A percentile compares a stretch with the other conserved stretches of the same genome.
Evolutionary conservation across 1,140 invertebrate species (phyloP).

Genomic region (Pemphigus obesinymphae): DNA sequence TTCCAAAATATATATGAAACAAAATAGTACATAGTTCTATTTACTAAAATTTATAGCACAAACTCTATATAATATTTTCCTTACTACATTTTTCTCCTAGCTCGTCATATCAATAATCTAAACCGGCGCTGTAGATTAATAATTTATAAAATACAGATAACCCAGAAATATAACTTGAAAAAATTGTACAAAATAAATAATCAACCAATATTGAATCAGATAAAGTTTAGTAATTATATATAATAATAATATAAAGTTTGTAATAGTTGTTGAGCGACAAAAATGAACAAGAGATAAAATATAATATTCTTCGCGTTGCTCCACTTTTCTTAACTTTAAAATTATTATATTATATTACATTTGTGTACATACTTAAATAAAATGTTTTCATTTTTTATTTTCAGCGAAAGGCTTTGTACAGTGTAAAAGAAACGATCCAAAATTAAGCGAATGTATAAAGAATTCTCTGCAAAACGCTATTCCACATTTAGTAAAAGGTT

Average conservation of each 20-base stretch:
- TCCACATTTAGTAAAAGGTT: constrained; percentile 45
- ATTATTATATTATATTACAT: background rate
- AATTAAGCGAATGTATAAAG: constrained; percentile 45
- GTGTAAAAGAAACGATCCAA: constrained; percentile 45
- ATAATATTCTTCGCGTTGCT: background rate
- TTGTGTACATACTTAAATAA: background rate
- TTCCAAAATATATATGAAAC: too few species aligned
- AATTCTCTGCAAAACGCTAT: constrained; percentile 40
- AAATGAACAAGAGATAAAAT: background rate
- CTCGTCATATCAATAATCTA: too few species aligned
- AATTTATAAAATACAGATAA: too few species aligned
- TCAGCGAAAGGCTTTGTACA: constrained; percentile 45
- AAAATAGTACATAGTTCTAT: too few species aligned
- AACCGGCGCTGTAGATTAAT: too few species aligned
- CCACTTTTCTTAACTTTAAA: background rate
- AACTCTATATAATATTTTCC: too few species aligned
- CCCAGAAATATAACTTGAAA: too few species aligned
- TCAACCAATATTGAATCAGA: background rate
- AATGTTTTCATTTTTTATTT: constrained; percentile 46
- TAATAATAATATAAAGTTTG: background rate
- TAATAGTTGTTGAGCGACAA: background rate
- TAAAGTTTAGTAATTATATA: background rate
- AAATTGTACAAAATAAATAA: too few species aligned
- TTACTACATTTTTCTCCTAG: too few species aligned
- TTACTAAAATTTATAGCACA: too few species aligned